Conservation (phyloP, 2,797 vertebrate genomes). For the Galago senegalensis region DNA sequence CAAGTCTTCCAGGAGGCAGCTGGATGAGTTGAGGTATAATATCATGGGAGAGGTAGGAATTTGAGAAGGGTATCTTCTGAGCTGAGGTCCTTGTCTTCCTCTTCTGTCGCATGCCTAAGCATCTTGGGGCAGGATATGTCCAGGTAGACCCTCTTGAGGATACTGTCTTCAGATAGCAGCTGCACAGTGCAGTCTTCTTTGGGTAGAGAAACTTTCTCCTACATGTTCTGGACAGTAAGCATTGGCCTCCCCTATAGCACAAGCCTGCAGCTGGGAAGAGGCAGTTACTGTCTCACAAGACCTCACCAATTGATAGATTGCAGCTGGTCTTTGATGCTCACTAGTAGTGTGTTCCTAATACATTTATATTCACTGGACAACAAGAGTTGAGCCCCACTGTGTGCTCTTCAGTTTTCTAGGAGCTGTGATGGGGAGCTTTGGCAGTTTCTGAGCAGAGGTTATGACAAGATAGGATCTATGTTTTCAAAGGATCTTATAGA, state of each 20-base stretch:
- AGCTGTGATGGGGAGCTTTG: neutral
- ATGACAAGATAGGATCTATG: neutral
- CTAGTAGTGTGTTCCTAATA: neutral
- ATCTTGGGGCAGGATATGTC: neutral
- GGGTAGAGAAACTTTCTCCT: neutral
- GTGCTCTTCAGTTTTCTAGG: neutral
- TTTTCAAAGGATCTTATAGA: neutral
- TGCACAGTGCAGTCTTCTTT: neutral
- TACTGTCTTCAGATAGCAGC: neutral
- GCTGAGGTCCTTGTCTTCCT: neutral
- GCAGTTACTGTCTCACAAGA: neutral
- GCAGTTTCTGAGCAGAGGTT: neutral
- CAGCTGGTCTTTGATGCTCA: neutral
- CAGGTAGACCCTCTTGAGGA: neutral
- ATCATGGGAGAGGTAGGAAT: neutral
- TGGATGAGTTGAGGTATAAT: neutral
- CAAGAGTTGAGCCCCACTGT: neutral
- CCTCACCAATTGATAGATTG: neutral
- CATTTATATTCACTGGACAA: neutral
- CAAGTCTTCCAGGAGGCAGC: constrained; percentile 9
- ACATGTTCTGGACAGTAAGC: neutral
- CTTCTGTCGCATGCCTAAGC: neutral
- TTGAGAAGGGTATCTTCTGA: neutral
- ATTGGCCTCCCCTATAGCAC: neutral
- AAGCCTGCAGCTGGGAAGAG: neutral